A percentile compares a stretch with the other conserved stretches of the same genome.
Conservation (phyloP, 92 coral and sea anemone species). For the Epizoanthus ramosus region DNA sequence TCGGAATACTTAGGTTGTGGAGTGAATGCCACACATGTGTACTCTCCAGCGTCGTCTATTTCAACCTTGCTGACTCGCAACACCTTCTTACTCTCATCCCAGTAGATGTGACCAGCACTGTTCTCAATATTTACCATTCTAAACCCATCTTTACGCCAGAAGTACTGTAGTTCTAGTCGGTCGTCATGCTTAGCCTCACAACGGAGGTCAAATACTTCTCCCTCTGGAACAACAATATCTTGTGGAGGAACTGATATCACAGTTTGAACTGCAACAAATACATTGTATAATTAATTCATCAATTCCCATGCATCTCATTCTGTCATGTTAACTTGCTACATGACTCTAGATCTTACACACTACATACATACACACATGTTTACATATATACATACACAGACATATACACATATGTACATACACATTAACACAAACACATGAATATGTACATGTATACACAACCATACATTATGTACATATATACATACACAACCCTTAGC, state of each 20-base stretch:
- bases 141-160: slow-evolving; percentile 51
- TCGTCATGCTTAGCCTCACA: slow-evolving; percentile 63
- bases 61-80: slow-evolving; percentile 50
- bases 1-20: slow-evolving; percentile 68
- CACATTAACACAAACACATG: too few species aligned
- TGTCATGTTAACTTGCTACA: too few species aligned
- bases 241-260: slow-evolving; percentile 42
- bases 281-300: too few species aligned
- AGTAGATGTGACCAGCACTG: slow-evolving; percentile 37
- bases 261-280: slow-evolving; percentile 52
- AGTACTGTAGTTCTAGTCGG: slow-evolving; percentile 46
- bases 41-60: slow-evolving; percentile 72
- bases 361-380: too few species aligned
- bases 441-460: too few species aligned
- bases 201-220: slow-evolving; percentile 58
- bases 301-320: too few species aligned
- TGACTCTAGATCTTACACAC: too few species aligned
- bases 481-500: too few species aligned
- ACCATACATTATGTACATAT: too few species aligned
- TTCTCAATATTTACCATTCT: slow-evolving; percentile 32
- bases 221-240: slow-evolving; percentile 30
- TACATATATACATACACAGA: too few species aligned
- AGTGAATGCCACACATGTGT: slow-evolving; percentile 88
- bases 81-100: slow-evolving; percentile 54
- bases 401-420: too few species aligned